Base-by-base conservation (phyloP, 2,888 invertebrate species). In the Mesorhabditis spiculigera region DNA sequence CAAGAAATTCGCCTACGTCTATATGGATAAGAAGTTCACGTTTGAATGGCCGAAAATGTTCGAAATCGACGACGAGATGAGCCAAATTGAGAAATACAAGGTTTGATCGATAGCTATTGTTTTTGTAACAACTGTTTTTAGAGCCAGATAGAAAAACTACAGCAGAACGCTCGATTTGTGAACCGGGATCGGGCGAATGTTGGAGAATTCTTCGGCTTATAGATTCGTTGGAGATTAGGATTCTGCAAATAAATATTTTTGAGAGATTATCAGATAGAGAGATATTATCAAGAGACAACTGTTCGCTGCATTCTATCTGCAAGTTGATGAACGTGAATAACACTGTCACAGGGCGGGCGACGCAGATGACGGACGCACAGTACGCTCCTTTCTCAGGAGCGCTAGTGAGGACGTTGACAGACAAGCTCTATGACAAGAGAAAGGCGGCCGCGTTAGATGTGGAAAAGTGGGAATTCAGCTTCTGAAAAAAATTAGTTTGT, bases 391-490 rank as follows among this genome's bases (percentile, higher is more conserved):
- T 97, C 43, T 95, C 94, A 87, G 90, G 93, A 82, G 93, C 94
- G 13, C 72, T 82, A 88, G 94, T 96, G n/a, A 91, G 95, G 84
- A 94, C 95, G 61, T 89, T 98, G 69, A 94, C 93, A 80, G 98
- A 98, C 86, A 98, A 98, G 89, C 88, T 96, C 71, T 96, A 98
- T 86, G 98, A 99, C 71, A 97, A 97, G 88, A 89, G 97, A 76
- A 96, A 96, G 89, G 91, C 93, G 74, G 97, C 96, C 62, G 96
- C 97, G 3, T 90, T 93, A 70, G 97, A 98, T 89, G 93, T 99
- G 72, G 98, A 98, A 90, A 97, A 95, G 97, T 97, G 89, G 88
- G 89, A 73, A 45, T 50, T n/a, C 58, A 13, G 8, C 58, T 50
- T 50, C 58, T 50, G 58, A 50, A 13, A 50, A 50, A 10, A 50